Percentiles rank a stretch among this genome's conserved stretches.
phyloP scores from a whole-genome alignment of 2,113 vertebrate species.

The Crocuta crocuta region DNA sequence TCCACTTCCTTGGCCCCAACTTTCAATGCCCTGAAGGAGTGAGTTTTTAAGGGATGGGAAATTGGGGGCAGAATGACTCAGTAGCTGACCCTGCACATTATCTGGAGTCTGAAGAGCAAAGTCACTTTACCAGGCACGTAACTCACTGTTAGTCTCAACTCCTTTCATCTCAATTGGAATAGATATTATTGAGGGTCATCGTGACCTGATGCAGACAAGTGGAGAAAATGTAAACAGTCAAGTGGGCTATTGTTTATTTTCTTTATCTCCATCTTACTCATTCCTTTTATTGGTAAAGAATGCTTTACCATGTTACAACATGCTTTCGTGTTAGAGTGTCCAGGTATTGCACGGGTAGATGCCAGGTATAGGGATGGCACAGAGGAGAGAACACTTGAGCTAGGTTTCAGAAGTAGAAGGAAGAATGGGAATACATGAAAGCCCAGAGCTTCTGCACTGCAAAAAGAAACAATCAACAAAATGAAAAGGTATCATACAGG shows the following conservation, averaged over 20 bases:
- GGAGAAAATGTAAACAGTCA: background rate
- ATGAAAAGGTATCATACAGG: background rate
- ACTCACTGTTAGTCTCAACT: background rate
- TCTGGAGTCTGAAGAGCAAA: background rate
- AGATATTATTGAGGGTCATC: background rate
- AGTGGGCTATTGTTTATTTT: background rate
- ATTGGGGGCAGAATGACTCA: no score
- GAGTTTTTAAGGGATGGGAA: background rate
- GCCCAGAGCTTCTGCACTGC: background rate
- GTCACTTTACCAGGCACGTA: background rate
- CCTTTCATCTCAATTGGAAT: background rate
- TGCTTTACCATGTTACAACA: background rate
- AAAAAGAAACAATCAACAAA: background rate
- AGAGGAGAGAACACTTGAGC: background rate
- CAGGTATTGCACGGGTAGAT: background rate
- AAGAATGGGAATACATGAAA: background rate
- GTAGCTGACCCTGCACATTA: background rate
- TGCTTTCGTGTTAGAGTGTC: background rate
- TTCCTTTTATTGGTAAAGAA: background rate
- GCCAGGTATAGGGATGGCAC: background rate
- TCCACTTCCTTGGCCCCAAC: background rate
- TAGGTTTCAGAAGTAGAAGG: background rate
- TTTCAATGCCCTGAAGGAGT: background rate
- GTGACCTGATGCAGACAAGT: background rate
- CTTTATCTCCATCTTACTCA: background rate